Evolutionary conservation across 1,140 invertebrate genomes (phyloP).

Genomic region (Nephila pilipes): DNA sequence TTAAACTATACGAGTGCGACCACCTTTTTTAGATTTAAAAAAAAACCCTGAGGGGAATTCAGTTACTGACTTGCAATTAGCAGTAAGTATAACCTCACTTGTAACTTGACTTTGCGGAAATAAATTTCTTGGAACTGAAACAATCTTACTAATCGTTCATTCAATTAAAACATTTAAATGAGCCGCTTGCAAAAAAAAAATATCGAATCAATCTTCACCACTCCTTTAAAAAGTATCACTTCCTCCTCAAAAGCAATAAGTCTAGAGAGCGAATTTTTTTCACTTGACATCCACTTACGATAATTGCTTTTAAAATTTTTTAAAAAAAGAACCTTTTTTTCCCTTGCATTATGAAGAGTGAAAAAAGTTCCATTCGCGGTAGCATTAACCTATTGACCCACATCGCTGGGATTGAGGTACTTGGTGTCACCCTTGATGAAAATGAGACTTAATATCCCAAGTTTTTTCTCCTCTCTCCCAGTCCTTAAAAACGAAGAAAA

Average conservation of each 20-base stretch:
- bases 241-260: neutral
- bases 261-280: neutral
- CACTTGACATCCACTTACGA: neutral
- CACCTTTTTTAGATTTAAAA: too few relatives aligned
- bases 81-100: too few relatives aligned
- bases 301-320: neutral
- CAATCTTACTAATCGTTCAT: too few relatives aligned
- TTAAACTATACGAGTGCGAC: too few relatives aligned
- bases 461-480: neutral
- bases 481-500: neutral
- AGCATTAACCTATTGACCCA: constrained; percentile 53
- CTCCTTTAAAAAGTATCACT: constrained; percentile 11
- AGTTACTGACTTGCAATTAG: too few relatives aligned
- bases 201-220: neutral
- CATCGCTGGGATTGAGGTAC: constrained; percentile 12
- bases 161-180: too few relatives aligned
- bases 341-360: neutral
- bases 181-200: neutral
- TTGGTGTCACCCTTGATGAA: constrained; percentile 30
- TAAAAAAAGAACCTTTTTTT: neutral
- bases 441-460: constrained; percentile 8
- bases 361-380: neutral
- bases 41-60: too few relatives aligned
- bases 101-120: too few relatives aligned
- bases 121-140: too few relatives aligned